Percentiles rank a stretch among this genome's conserved stretches.
Conservation (phyloP, 2,888 invertebrate genomes). For the Hypsopygia costalis region DNA sequence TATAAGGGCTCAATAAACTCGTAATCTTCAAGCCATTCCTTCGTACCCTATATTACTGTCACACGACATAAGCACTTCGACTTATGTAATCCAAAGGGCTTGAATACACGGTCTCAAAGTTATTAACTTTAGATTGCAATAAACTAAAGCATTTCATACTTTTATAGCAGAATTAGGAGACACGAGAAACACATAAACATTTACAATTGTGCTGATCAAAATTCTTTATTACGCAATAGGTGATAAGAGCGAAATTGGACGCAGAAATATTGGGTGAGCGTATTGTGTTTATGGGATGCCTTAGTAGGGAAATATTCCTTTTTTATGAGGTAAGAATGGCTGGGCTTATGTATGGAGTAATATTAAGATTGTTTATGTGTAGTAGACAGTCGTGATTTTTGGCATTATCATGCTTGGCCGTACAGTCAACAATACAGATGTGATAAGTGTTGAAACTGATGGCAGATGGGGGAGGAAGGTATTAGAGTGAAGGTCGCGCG, state of each 20-base stretch:
- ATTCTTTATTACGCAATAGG: conserved; percentile 16
- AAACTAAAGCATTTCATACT: conserved; percentile 71
- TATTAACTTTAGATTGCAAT: conserved; percentile 75
- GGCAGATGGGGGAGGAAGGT: no score
- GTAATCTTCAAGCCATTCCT: no score
- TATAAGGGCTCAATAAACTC: no score
- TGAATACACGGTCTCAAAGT: conserved; percentile 37
- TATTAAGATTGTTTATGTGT: conserved; percentile 65
- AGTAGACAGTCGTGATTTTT: neutral
- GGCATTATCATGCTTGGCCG: no score
- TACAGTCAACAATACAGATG: no score
- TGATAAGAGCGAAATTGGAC: conserved; percentile 20
- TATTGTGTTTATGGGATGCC: conserved; percentile 64
- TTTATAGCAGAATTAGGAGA: conserved; percentile 69
- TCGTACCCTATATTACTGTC: no score
- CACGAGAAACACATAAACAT: conserved; percentile 37
- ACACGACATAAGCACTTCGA: conserved; percentile 17
- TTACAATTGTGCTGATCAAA: conserved; percentile 11
- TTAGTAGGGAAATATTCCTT: conserved; percentile 73
- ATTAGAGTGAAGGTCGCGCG: no score
- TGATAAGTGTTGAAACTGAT: no score
- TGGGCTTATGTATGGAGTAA: conserved; percentile 62
- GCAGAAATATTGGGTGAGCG: conserved; percentile 26
- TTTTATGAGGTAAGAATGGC: conserved; percentile 74
- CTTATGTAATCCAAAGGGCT: conserved; percentile 31